These are phyloP conservation scores for Acanthosepion esculentum DNA, from an alignment of 2,888 invertebrate species.

Conservation along the genomic window DNA sequence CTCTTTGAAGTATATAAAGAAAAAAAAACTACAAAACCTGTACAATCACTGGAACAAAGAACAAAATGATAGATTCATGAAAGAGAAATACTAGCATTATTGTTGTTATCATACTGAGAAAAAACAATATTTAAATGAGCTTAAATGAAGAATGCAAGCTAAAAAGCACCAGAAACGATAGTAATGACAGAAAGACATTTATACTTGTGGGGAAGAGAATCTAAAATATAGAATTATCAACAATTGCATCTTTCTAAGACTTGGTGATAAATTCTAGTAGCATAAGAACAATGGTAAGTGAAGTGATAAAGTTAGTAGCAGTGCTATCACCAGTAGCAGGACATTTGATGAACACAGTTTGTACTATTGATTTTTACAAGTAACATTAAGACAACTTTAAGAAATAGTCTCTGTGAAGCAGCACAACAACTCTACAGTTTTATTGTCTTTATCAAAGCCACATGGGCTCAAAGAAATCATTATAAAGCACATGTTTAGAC, in stretches of 20 bases:
- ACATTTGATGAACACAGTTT: background rate
- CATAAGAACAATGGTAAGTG: background rate
- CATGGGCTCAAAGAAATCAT: background rate
- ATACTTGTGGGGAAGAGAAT: background rate
- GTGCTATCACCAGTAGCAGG: background rate
- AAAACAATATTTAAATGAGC: background rate
- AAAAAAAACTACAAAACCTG: too few species aligned
- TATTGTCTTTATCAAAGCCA: background rate
- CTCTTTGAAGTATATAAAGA: too few species aligned
- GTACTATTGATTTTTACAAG: background rate
- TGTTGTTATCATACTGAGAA: background rate
- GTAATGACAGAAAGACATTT: background rate
- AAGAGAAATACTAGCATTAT: background rate
- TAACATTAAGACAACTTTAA: background rate
- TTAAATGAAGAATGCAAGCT: background rate
- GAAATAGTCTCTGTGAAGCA: slow-evolving; percentile 2
- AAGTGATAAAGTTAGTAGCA: background rate
- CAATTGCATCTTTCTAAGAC: background rate
- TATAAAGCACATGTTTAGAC: background rate
- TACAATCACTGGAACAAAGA: too few species aligned
- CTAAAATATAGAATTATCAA: background rate
- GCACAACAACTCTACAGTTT: background rate
- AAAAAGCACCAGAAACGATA: background rate
- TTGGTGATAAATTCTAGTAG: background rate
- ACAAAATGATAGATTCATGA: too few species aligned